Conservation (phyloP, 2,113 vertebrate species). For the Cynocephalus volans region DNA sequence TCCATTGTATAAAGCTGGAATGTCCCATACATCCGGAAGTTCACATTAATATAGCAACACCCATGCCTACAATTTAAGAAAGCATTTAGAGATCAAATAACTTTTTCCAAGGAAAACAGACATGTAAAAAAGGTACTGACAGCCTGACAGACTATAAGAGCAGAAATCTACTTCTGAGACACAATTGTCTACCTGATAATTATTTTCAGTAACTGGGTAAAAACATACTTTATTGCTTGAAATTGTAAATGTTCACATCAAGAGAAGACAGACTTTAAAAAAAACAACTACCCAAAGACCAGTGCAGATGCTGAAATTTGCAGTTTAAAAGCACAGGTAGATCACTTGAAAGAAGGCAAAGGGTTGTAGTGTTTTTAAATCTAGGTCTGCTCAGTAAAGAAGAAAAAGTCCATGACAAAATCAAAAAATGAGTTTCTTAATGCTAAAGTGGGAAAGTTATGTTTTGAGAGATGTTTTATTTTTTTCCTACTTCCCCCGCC, state of each 20-base stretch:
- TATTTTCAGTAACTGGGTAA: not conserved
- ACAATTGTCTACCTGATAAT: not conserved
- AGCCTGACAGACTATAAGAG: not conserved
- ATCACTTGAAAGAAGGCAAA: not conserved
- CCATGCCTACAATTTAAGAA: not conserved
- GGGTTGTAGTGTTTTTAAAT: not conserved
- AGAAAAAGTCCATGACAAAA: not conserved
- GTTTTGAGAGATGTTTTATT: not conserved
- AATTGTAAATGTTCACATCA: slow-evolving; percentile 36
- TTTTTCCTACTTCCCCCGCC: not conserved
- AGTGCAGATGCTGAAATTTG: not conserved
- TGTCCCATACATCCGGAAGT: not conserved
- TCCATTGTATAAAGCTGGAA: not conserved
- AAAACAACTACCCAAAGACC: not conserved
- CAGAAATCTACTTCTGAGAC: not conserved
- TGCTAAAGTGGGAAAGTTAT: not conserved
- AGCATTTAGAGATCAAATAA: not conserved
- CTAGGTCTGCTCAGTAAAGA: not conserved
- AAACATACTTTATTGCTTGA: slow-evolving; percentile 25
- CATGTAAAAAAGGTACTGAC: not conserved
- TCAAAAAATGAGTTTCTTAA: not conserved
- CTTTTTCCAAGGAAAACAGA: not conserved
- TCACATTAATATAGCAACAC: not conserved
- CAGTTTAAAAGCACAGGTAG: not conserved
- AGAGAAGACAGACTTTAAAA: not conserved